Evolutionary conservation across 2,797 vertebrate genomes (phyloP), one percentile per base, ranked within the genome.

Genomic region (Alfaro cultratus): DNA sequence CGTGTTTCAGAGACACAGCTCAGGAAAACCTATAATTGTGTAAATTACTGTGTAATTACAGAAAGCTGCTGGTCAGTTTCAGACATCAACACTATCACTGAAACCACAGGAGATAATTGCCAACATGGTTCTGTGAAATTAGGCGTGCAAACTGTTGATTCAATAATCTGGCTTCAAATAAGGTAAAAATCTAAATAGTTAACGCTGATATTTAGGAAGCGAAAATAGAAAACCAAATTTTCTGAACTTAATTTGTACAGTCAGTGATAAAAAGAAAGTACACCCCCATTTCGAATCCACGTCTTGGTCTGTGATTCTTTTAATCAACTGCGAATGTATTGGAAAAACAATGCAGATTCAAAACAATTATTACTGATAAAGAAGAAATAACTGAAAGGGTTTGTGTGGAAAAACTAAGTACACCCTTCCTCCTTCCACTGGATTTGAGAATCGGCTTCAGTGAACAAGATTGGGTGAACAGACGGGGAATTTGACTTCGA

Each of bases 21-120:
- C 39, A 82, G 68, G 57, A 79, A 46, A 83, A 51, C 67, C 75
- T 26, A 29, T 80, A 84, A 87, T 91, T 80, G 86, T 81, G 76
- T 76, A 80, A 87, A 91, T 83, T 57, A 68, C 81, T 81, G 75
- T 78, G 64, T 85, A 85, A 87, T 89, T 86, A 83, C 67, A 80
- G 57, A 76, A 78, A 88, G 73, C 71, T 34, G 36, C 1, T 74
- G 77, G 74, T 87, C 81, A 83, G 68, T 84, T 82, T 80, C 23
- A 77, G 74, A 83, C 76, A 70, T 41, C 29, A 70, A 68, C 86
- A 73, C 73, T 26, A 74, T 75, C 46, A 53, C 18, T 47, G 60
- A 39, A 16, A 78, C 45, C 45, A 1, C 60, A 15, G 68, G 76
- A 81, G 73, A 72, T 79, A 62, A 46, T 46, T 70, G 64, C 68